Evolutionary conservation across 2,888 invertebrate genomes (phyloP).

Genomic region (Leucophenga maculata): DNA sequence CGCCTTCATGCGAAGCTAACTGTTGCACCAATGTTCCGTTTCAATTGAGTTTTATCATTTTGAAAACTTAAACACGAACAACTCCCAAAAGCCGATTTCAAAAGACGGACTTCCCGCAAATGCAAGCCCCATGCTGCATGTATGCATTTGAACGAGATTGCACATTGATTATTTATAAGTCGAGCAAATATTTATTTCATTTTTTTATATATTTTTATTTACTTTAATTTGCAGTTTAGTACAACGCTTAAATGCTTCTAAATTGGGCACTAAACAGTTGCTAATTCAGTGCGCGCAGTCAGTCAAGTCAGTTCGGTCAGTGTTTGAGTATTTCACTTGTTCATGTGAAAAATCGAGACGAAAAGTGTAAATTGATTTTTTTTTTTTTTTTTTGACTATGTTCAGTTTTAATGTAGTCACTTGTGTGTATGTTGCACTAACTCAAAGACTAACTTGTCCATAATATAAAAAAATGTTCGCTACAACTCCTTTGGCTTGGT

Average conservation of each 20-base stretch:
- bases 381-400: neutral
- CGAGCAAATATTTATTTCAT: no score
- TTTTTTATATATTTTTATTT: neutral
- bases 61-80: no score
- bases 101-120: neutral
- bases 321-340: neutral
- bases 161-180: no score
- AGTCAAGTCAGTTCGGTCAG: neutral
- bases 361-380: conserved; percentile 4
- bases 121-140: no score
- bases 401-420: neutral
- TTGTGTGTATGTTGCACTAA: neutral
- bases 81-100: no score
- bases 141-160: neutral
- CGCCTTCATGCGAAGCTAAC: no score
- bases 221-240: no score
- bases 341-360: conserved; percentile 1
- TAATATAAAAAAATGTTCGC: neutral
- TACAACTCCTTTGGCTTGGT: neutral
- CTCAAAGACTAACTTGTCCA: neutral
- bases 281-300: neutral
- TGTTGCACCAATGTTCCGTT: no score
- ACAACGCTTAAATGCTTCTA: conserved; percentile 38
- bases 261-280: conserved; percentile 58
- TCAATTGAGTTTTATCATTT: no score